Evolutionary conservation across 2,113 vertebrate genomes (phyloP).

Genomic region (Malurus cyaneus): DNA sequence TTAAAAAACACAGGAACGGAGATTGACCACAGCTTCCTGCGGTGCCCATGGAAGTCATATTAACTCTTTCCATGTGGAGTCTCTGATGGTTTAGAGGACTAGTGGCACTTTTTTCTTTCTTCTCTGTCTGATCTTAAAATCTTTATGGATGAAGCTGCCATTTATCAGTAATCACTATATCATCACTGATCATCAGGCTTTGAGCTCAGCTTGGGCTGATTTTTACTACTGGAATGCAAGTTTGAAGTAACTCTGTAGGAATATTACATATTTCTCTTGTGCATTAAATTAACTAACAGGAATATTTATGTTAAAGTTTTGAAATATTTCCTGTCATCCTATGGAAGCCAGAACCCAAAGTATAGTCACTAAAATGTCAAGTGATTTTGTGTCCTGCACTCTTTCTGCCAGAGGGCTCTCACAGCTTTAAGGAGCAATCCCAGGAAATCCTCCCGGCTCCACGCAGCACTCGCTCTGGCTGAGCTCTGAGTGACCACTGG

Average conservation of each 20-base stretch:
- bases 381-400: background rate
- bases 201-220: background rate
- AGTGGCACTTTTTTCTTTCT: background rate
- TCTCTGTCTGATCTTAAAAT: background rate
- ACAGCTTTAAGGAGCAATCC: background rate
- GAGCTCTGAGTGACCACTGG: conserved; percentile 44
- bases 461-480: background rate
- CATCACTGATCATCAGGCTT: background rate
- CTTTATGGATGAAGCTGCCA: background rate
- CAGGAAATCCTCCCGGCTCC: background rate
- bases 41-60: background rate
- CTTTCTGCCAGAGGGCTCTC: background rate
- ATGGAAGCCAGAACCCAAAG: background rate
- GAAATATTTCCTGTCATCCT: background rate
- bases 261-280: background rate
- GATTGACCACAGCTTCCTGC: background rate
- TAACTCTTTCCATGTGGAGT: background rate
- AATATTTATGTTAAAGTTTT: background rate
- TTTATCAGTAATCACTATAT: background rate
- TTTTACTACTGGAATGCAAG: background rate
- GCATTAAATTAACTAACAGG: background rate
- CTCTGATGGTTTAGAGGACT: background rate
- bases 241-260: background rate
- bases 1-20: background rate
- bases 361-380: background rate